Percentiles rank a stretch among this genome's conserved stretches.
phyloP scores from a whole-genome alignment of 2,113 vertebrate genomes.

The Neogobius melanostomus region DNA sequence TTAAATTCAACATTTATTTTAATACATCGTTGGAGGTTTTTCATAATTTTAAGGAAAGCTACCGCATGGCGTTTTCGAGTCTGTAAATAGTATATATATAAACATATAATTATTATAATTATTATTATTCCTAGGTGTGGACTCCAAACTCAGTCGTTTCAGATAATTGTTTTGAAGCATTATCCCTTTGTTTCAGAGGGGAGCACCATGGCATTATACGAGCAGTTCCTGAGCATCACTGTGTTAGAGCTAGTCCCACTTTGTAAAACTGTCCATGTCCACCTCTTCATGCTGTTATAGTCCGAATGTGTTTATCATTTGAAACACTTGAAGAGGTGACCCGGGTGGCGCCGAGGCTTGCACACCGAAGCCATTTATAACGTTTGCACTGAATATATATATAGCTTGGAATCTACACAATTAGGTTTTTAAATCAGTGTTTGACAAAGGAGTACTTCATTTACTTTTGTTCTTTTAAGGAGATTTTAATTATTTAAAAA shows the following conservation, averaged over 20 bases:
- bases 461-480: slow-evolving; percentile 16
- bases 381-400: slow-evolving; percentile 67
- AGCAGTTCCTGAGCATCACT: slow-evolving; percentile 77
- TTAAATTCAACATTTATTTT: slow-evolving; percentile 98
- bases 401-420: slow-evolving; percentile 25
- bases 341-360: slow-evolving; percentile 23
- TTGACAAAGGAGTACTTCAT: slow-evolving; percentile 28
- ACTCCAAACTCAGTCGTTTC: slow-evolving; percentile 92
- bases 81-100: slow-evolving; percentile 99
- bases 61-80: slow-evolving; percentile 95
- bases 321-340: slow-evolving; percentile 62
- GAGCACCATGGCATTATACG: slow-evolving; percentile 82
- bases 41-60: slow-evolving; percentile 95
- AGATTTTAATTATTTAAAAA: slow-evolving; percentile 32
- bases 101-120: slow-evolving; percentile 81
- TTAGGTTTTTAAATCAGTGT: slow-evolving; percentile 44
- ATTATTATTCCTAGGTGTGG: slow-evolving; percentile 91
- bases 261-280: slow-evolving; percentile 36
- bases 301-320: slow-evolving; percentile 49
- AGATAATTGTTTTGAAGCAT: slow-evolving; percentile 90
- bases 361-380: slow-evolving; percentile 22
- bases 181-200: slow-evolving; percentile 96
- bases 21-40: slow-evolving; percentile 98
- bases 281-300: slow-evolving; percentile 34
- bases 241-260: slow-evolving; percentile 64